phyloP scores from a whole-genome alignment of 2,888 invertebrate genomes.

The Tricholauxania praeusta region DNA sequence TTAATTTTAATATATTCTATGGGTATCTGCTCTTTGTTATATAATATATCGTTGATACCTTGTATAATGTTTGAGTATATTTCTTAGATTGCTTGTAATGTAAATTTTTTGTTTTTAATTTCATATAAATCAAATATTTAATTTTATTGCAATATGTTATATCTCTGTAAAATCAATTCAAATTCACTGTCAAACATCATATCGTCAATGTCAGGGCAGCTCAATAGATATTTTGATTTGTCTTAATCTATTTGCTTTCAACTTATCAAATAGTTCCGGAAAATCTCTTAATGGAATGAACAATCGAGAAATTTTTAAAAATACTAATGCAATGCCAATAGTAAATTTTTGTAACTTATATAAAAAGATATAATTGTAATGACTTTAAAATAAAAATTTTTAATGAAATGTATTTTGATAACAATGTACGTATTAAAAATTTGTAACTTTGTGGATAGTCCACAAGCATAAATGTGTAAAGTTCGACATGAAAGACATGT shows the following conservation, averaged over 20 bases:
- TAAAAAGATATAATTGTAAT: not conserved
- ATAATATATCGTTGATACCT: too few relatives aligned
- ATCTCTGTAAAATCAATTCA: not conserved
- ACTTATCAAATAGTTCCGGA: conserved; percentile 7
- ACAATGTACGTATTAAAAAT: not conserved
- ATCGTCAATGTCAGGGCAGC: not conserved
- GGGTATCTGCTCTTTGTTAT: not conserved
- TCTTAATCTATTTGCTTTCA: not conserved
- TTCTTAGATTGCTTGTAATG: conserved; percentile 11
- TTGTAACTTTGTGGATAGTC: too few relatives aligned
- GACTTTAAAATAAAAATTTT: not conserved
- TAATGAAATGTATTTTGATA: conserved; percentile 13
- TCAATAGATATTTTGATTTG: not conserved
- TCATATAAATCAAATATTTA: conserved; percentile 5
- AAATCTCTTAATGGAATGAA: not conserved
- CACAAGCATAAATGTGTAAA: too few relatives aligned
- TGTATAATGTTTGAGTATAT: not conserved
- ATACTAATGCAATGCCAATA: conserved; percentile 13
- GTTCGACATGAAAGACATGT: too few relatives aligned
- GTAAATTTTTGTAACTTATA: not conserved
- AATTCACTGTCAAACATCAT: conserved; percentile 1
- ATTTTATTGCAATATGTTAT: conserved; percentile 13
- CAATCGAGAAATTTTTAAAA: too few relatives aligned
- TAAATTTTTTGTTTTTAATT: conserved; percentile 22
- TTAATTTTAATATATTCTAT: conserved; percentile 7